Percentiles rank a stretch among this genome's conserved stretches.
phyloP scores from a whole-genome alignment of 1,140 invertebrate genomes.

The Hormaphis cornu region DNA sequence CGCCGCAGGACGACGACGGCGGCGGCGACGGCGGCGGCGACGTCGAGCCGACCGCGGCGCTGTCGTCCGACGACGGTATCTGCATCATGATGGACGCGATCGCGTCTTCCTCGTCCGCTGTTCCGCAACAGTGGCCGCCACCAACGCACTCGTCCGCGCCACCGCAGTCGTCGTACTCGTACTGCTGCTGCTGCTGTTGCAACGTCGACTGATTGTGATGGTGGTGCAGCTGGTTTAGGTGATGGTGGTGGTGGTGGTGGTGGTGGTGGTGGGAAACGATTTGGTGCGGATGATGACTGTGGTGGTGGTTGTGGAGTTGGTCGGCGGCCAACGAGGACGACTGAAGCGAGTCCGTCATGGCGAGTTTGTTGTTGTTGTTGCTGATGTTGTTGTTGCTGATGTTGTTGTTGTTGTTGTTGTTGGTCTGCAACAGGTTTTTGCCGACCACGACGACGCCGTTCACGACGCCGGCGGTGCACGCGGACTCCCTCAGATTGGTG shows the following conservation, averaged over 20 bases:
- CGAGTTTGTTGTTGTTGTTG: slow-evolving; percentile 41
- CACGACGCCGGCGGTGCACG: slow-evolving; percentile 42
- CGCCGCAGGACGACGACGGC: neutral
- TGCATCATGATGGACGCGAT: slow-evolving; percentile 19
- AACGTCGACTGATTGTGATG: no score
- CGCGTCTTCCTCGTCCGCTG: slow-evolving; percentile 48
- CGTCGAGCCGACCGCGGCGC: slow-evolving; percentile 58
- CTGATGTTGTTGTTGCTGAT: slow-evolving; percentile 40
- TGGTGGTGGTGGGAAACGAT: neutral
- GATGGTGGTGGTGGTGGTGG: slow-evolving; percentile 35
- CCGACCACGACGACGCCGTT: slow-evolving; percentile 34
- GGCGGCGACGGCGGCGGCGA: slow-evolving; percentile 53
- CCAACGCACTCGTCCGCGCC: slow-evolving; percentile 57
- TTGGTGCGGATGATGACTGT: slow-evolving; percentile 30
- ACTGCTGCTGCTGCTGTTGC: slow-evolving; percentile 40
- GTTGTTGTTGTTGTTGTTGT: slow-evolving; percentile 38
- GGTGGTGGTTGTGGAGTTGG: slow-evolving; percentile 42
- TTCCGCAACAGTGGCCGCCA: slow-evolving; percentile 62
- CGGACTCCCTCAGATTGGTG: slow-evolving; percentile 40
- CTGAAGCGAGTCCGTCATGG: slow-evolving; percentile 26
- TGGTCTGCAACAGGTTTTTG: slow-evolving; percentile 34
- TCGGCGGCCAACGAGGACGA: slow-evolving; percentile 36
- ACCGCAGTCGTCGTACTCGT: slow-evolving; percentile 49
- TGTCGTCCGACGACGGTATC: neutral
- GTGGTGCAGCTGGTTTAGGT: slow-evolving; percentile 35